Evolutionary conservation across 1,140 invertebrate species (phyloP).

Genomic region (Saccostrea echinata): DNA sequence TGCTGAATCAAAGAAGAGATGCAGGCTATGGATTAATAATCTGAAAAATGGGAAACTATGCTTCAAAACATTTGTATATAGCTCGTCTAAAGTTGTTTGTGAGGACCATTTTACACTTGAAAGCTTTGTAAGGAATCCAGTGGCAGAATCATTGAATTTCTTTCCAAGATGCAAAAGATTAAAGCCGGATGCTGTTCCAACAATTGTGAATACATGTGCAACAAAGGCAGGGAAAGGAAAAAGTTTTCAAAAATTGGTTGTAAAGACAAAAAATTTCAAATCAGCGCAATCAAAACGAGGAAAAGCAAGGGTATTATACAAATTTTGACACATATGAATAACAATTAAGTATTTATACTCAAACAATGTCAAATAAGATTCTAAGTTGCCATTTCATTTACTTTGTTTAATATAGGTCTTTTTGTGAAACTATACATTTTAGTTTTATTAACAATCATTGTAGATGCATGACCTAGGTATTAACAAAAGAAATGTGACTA

Average conservation of each 20-base stretch:
- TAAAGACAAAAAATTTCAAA: no score
- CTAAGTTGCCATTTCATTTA: no score
- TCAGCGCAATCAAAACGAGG: no score
- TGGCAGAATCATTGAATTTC: slow-evolving; percentile 1
- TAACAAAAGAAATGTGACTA: no score
- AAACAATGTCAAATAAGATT: no score
- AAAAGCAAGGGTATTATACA: no score
- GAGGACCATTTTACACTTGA: slow-evolving; percentile 17
- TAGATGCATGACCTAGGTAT: no score
- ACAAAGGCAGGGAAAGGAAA: background rate
- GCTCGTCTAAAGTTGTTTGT: background rate
- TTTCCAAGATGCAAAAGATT: background rate
- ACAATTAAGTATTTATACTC: no score
- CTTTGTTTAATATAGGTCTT: no score
- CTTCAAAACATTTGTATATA: background rate
- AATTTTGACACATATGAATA: no score
- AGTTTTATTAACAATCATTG: no score
- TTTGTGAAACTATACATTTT: no score
- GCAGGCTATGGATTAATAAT: slow-evolving; percentile 32
- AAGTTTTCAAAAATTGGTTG: background rate
- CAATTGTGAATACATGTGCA: background rate
- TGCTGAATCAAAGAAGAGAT: slow-evolving; percentile 15
- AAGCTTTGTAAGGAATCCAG: slow-evolving; percentile 3
- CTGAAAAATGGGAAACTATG: background rate
- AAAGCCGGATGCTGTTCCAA: background rate